Conservation (phyloP, 2,797 vertebrate species). For the Gorsachius magnificus region DNA sequence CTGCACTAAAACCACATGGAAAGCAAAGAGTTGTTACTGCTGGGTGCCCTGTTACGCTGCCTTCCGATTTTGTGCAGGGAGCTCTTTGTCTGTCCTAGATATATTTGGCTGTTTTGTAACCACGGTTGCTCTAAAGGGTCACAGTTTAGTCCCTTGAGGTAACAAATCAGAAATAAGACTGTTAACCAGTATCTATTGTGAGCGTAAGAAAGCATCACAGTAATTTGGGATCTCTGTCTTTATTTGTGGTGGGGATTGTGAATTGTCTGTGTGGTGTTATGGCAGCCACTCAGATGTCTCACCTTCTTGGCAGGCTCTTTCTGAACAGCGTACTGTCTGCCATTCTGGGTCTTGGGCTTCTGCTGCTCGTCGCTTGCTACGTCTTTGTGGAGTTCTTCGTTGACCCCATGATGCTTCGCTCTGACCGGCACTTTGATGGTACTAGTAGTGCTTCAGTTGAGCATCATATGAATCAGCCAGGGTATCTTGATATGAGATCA, state of each 20-base stretch:
- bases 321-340: slow-evolving; percentile 91
- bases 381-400: slow-evolving; percentile 91
- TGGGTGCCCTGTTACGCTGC: background rate
- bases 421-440: slow-evolving; percentile 84
- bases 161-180: background rate
- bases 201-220: background rate
- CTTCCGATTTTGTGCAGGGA: background rate
- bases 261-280: background rate
- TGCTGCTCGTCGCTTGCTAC: slow-evolving; percentile 86
- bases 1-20: background rate
- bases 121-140: background rate
- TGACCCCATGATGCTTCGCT: slow-evolving; percentile 86
- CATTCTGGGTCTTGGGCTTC: slow-evolving; percentile 85
- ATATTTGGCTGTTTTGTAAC: background rate
- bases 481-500: background rate
- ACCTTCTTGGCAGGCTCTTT: slow-evolving; percentile 83
- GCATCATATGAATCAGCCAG: background rate
- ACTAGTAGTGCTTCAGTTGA: background rate
- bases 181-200: background rate
- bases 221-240: background rate
- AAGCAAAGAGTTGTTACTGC: background rate
- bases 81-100: background rate
- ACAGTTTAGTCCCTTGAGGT: background rate
- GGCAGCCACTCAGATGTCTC: slow-evolving; percentile 3
- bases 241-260: background rate